Evolutionary conservation across 2,888 invertebrate genomes (phyloP).

Genomic region (Drosophila melanosoma): DNA sequence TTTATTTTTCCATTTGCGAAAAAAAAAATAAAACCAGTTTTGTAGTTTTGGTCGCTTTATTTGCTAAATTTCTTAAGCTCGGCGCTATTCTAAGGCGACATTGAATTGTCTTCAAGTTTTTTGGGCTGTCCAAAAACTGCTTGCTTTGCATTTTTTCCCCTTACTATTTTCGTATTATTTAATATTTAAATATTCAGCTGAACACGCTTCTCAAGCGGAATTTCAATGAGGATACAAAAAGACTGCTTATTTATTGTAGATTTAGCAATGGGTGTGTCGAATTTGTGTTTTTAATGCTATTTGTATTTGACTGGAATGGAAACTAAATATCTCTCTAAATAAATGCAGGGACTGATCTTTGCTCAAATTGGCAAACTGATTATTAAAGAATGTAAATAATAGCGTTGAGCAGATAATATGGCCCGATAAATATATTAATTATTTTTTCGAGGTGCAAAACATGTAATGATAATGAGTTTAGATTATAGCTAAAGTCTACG

Average conservation of each 20-base stretch:
- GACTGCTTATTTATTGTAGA: slow-evolving; percentile 19
- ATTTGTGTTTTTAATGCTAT: slow-evolving; percentile 5
- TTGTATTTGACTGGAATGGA: slow-evolving; percentile 3
- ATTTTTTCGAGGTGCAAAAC: neutral
- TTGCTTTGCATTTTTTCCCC: neutral
- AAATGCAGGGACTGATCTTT: slow-evolving; percentile 1
- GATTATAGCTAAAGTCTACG: neutral
- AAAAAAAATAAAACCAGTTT: slow-evolving; percentile 54
- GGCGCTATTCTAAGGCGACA: slow-evolving; percentile 28
- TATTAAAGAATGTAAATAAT: slow-evolving; percentile 17
- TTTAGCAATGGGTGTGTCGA: slow-evolving; percentile 6
- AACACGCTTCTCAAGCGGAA: slow-evolving; percentile 42
- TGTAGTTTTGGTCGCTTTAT: slow-evolving; percentile 28
- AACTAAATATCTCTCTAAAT: slow-evolving; percentile 4
- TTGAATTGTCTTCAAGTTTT: slow-evolving; percentile 44
- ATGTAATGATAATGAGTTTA: neutral
- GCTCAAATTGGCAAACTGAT: slow-evolving; percentile 9
- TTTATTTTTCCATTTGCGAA: slow-evolving; percentile 10
- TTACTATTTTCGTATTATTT: slow-evolving; percentile 40
- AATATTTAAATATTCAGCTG: slow-evolving; percentile 62
- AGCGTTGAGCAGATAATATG: slow-evolving; percentile 8
- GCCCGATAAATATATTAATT: neutral
- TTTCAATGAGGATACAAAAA: slow-evolving; percentile 49
- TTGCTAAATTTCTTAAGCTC: slow-evolving; percentile 37
- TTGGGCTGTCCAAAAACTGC: slow-evolving; percentile 15